Conservation (phyloP, 2,113 vertebrate genomes). For the Meleagris gallopavo region DNA sequence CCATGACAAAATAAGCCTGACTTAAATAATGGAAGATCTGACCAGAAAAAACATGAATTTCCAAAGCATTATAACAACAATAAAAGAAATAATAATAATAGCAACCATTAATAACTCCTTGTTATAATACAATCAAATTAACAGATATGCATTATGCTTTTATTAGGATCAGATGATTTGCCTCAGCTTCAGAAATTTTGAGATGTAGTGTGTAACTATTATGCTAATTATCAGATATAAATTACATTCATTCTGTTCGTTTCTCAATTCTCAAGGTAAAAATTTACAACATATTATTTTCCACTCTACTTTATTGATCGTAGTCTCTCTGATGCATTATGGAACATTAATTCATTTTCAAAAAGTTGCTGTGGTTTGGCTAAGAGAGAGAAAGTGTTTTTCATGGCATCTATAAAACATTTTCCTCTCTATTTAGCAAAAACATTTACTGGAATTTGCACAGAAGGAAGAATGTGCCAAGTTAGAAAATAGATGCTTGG, state of each 20-base stretch:
- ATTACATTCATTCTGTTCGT: neutral
- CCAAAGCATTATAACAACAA: neutral
- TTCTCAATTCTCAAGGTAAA: neutral
- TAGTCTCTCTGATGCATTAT: neutral
- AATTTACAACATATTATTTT: neutral
- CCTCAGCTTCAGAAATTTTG: neutral
- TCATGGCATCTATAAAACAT: constrained; percentile 34
- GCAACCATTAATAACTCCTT: neutral
- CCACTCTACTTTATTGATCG: constrained; percentile 10
- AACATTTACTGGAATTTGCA: constrained; percentile 51
- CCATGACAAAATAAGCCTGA: neutral
- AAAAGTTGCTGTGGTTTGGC: constrained; percentile 59
- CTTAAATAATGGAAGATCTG: neutral
- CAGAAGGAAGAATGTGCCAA: constrained; percentile 10
- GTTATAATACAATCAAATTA: neutral
- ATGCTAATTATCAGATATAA: neutral
- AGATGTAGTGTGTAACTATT: neutral
- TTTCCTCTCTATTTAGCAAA: constrained; percentile 52
- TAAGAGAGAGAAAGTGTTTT: constrained; percentile 28
- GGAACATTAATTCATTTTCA: constrained; percentile 50
- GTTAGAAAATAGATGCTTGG: neutral
- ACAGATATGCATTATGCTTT: neutral
- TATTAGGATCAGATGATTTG: neutral
- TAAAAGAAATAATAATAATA: neutral
- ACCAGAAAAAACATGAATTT: neutral